Evolutionary conservation across 1,140 invertebrate genomes (phyloP).

Genomic region (Aphelenchoides besseyi): DNA sequence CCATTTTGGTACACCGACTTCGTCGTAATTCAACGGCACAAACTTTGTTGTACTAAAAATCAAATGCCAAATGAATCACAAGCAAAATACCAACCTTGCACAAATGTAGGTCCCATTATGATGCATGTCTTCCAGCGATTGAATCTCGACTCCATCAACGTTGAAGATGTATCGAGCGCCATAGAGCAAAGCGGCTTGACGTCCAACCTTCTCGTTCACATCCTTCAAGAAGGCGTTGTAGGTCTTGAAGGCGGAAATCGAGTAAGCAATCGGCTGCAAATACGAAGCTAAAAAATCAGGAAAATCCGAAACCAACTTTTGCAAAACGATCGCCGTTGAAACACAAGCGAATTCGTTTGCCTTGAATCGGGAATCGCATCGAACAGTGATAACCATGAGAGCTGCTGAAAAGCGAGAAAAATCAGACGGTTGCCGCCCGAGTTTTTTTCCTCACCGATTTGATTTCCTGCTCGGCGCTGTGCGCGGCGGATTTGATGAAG

Average conservation of each 20-base stretch:
- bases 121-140: constrained; percentile 9
- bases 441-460: neutral
- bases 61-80: neutral
- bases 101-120: constrained; percentile 18
- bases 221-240: constrained; percentile 19
- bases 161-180: constrained; percentile 15
- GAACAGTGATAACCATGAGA: neutral
- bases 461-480: neutral
- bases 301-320: constrained; percentile 11
- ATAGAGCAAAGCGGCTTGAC: constrained; percentile 7
- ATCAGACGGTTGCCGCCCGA: neutral
- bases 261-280: constrained; percentile 21
- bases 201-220: constrained; percentile 10
- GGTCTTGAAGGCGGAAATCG: constrained; percentile 19
- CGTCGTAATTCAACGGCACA: constrained; percentile 18
- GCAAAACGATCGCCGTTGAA: constrained; percentile 19
- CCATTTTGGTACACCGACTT: constrained; percentile 24
- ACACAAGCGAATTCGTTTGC: constrained; percentile 17
- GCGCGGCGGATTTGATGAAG: neutral
- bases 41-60: constrained; percentile 14
- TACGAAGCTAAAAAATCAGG: neutral
- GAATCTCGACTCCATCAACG: neutral
- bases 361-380: constrained; percentile 17
- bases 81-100: neutral
- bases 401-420: neutral